A percentile compares a stretch with the other conserved stretches of the same genome.
These are phyloP conservation scores for Pseudococcus longispinus DNA, from an alignment of 2,888 invertebrate genomes.

Conservation along the genomic window DNA sequence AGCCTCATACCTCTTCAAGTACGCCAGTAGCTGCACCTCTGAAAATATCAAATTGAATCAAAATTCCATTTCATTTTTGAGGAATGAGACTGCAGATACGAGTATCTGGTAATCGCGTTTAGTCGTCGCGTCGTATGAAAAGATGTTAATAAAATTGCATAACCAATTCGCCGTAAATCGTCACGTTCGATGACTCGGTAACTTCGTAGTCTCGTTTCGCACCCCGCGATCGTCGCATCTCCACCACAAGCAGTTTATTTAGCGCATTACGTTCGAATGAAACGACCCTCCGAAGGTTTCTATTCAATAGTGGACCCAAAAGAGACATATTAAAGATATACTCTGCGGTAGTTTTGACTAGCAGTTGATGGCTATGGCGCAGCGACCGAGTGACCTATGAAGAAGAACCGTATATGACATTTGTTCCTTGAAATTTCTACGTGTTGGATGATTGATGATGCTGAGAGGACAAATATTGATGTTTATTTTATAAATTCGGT, in stretches of 20 bases:
- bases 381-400: background rate
- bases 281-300: background rate
- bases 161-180: background rate
- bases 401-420: background rate
- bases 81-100: too few species aligned
- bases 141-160: background rate
- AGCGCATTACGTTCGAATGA: background rate
- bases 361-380: background rate
- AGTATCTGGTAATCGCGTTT: too few species aligned
- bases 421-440: background rate
- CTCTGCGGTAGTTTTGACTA: background rate
- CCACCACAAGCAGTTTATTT: background rate
- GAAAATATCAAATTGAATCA: too few species aligned
- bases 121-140: too few species aligned
- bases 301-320: background rate
- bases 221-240: background rate
- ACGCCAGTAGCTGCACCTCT: too few species aligned
- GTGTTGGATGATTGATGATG: background rate
- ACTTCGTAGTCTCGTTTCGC: background rate
- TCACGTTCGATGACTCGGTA: background rate
- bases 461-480: background rate
- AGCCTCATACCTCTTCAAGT: too few species aligned
- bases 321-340: background rate
- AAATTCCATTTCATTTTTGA: too few species aligned
- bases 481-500: slow-evolving; percentile 13